These are phyloP conservation scores for Coendou prehensilis DNA, from an alignment of 2,797 vertebrate genomes.

Conservation along the genomic window DNA sequence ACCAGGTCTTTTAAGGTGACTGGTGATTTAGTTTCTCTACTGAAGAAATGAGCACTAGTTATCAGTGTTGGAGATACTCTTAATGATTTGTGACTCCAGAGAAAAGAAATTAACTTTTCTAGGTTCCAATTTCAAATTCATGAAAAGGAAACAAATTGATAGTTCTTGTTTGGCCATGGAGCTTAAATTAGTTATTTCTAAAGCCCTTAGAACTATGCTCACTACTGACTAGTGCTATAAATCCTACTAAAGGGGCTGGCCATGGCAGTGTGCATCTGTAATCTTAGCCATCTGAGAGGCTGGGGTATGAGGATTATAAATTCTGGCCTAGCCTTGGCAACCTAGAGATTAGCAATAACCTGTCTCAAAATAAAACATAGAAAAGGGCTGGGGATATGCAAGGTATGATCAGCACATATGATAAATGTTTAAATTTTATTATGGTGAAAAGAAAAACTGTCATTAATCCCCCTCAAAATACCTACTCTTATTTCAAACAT, in stretches of 20 bases:
- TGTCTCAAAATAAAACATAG: neutral
- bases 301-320: neutral
- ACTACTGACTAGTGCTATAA: neutral
- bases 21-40: neutral
- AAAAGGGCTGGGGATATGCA: neutral
- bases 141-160: neutral
- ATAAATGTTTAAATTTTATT: neutral
- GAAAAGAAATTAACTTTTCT: neutral
- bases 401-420: neutral
- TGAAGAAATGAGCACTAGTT: neutral
- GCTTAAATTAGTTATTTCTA: slow-evolving; percentile 12
- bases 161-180: neutral
- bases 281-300: neutral
- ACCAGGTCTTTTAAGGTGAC: neutral
- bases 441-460: neutral
- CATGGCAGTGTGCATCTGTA: too few species aligned
- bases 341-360: neutral
- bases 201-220: neutral
- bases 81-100: too few species aligned
- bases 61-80: neutral
- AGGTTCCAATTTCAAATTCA: neutral
- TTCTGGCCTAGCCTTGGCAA: neutral
- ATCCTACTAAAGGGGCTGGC: neutral
- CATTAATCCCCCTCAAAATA: neutral
- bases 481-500: neutral